Evolutionary conservation across 2,113 vertebrate genomes (phyloP), one percentile per base, ranked within the genome.

Genomic region (Balaeniceps rex): DNA sequence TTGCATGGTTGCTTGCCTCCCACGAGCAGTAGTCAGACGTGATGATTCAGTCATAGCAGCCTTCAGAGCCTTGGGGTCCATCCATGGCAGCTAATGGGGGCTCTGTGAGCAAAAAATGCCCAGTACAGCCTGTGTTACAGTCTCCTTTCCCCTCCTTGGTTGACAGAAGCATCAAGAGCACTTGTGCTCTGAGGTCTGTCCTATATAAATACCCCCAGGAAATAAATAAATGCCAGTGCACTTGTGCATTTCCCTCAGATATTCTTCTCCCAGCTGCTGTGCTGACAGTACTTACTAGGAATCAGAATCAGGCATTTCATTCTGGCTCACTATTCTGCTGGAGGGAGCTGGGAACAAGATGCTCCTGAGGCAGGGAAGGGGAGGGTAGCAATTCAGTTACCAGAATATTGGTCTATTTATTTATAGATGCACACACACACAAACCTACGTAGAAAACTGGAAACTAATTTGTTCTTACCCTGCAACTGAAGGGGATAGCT

Each of bases 201-300:
- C 95, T 97, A 79, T 93, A 97, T 96, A 98, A 97, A 98, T 97
- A 97, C 94, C 95, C 92, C 93, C 94, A 96, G 97, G 97, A 98
- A 97, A 97, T 96, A 98, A 97, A 97, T 95, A 96, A 96, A 97
- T 89, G 94, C 96, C 94, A 96, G 95, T 79, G 94, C 96, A 95
- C 94, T 97, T 88, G 74, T 97, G 97, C 95, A 83, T 95, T 90
- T 97, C 94, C 90, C 96, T 96, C 93, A 92, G 92, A 96, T 96
- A 95, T 76, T 94, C 97, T 96, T 77, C 94, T 95, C 95, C 97
- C 97, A 97, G 97, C 97, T 97, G 97, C 96, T 95, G 88, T 92
- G 88, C 91, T 97, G 96, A 97, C 96, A 94, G 96, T 61, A 87
- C 96, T 97, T 84, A 93, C 95, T 61, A 92, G 92, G 96, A 97